These are phyloP conservation scores for Blastobasis lacticolella DNA, from an alignment of 2,888 invertebrate species.

Conservation along the genomic window DNA sequence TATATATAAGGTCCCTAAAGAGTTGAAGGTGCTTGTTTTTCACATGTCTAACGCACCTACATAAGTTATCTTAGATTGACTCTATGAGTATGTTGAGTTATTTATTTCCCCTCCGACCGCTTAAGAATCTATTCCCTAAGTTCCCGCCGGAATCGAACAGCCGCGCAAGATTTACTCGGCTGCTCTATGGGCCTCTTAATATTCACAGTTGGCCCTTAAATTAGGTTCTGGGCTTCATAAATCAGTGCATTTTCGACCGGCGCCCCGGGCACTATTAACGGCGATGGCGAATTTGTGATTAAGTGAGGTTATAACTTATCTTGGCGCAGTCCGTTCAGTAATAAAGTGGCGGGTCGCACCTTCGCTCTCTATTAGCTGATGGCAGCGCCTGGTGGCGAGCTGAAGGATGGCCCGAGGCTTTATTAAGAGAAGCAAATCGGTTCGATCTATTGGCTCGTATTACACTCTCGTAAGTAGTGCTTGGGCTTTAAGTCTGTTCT, in stretches of 20 bases:
- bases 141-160: too few relatives aligned
- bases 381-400: not conserved
- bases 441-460: too few relatives aligned
- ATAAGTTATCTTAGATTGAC: too few relatives aligned
- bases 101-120: too few relatives aligned
- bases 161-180: not conserved
- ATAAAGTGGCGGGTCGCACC: conserved; percentile 41
- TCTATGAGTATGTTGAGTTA: too few relatives aligned
- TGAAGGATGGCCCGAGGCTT: not conserved
- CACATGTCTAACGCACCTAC: too few relatives aligned
- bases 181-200: not conserved
- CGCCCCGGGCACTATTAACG: conserved; percentile 33
- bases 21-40: too few relatives aligned
- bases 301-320: conserved; percentile 52
- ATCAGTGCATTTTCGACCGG: conserved; percentile 17
- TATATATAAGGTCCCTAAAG: too few relatives aligned
- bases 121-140: too few relatives aligned
- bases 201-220: not conserved
- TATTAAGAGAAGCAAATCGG: too few relatives aligned
- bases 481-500: too few relatives aligned
- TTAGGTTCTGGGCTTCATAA: conserved; percentile 11
- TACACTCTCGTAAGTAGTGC: too few relatives aligned
- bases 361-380: conserved; percentile 33
- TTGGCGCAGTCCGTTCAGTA: conserved; percentile 33
- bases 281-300: conserved; percentile 50